phyloP scores from a whole-genome alignment of 2,888 invertebrate species.

The Harpagoxenus sublaevis region DNA sequence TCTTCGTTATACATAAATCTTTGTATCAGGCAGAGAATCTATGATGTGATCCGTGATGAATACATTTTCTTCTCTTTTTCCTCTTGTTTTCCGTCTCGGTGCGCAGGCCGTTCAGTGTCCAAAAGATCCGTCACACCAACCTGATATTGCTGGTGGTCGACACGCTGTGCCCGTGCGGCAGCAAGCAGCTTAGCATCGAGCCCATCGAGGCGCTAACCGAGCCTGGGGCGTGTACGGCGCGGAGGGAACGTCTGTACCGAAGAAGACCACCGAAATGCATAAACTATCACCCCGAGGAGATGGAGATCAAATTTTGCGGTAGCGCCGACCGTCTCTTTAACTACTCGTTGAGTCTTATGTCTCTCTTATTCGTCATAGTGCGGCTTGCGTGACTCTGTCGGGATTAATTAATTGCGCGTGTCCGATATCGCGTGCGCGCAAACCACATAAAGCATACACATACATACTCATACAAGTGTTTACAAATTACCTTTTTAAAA shows the following conservation, averaged over 20 bases:
- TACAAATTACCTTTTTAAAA: constrained; percentile 73
- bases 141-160: constrained; percentile 95
- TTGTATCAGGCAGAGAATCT: neutral
- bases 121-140: constrained; percentile 96
- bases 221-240: constrained; percentile 83
- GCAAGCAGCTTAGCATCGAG: constrained; percentile 94
- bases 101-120: constrained; percentile 95
- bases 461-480: constrained; percentile 38
- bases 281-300: constrained; percentile 95
- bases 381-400: constrained; percentile 71
- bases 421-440: neutral
- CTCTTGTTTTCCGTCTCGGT: constrained; percentile 48
- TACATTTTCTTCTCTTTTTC: neutral
- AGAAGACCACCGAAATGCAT: constrained; percentile 93
- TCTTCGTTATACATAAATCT: neutral
- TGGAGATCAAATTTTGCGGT: constrained; percentile 86
- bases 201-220: constrained; percentile 87
- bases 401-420: constrained; percentile 49
- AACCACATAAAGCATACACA: constrained; percentile 20
- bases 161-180: constrained; percentile 95
- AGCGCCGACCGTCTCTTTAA: constrained; percentile 56
- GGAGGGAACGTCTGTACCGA: constrained; percentile 90
- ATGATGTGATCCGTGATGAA: neutral
- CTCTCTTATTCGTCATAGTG: constrained; percentile 47
- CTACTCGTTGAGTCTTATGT: constrained; percentile 48